These are phyloP conservation scores for Tor tambroides DNA, from an alignment of 2,113 vertebrate species.

Conservation along the genomic window DNA sequence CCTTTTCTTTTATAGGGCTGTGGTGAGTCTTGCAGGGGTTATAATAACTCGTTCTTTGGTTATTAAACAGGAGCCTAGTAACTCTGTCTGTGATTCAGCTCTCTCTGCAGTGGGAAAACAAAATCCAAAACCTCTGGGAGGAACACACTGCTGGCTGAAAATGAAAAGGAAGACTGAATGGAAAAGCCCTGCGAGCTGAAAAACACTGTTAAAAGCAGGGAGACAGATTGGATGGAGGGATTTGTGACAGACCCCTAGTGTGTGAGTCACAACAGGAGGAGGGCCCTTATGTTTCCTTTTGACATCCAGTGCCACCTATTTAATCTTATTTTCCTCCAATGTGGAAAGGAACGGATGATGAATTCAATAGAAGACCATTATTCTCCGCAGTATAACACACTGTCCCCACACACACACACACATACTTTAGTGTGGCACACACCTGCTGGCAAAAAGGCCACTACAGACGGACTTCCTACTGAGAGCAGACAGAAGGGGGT, in stretches of 20 bases:
- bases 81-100: not conserved
- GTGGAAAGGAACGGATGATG: constrained; percentile 23
- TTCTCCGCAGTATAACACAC: not conserved
- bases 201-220: not conserved
- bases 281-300: constrained; percentile 41
- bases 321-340: constrained; percentile 32
- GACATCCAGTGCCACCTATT: constrained; percentile 31
- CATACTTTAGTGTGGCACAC: not conserved
- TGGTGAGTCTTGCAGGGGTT: not conserved
- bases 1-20: constrained; percentile 6
- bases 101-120: not conserved
- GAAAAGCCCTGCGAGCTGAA: not conserved
- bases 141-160: constrained; percentile 1
- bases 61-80: constrained; percentile 11
- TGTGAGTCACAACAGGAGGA: constrained; percentile 35
- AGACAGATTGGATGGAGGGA: constrained; percentile 24
- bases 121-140: constrained; percentile 20
- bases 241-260: constrained; percentile 26
- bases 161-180: constrained; percentile 12
- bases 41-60: not conserved
- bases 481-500: not conserved
- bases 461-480: constrained; percentile 19
- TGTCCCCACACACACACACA: not conserved
- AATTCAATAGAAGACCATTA: constrained; percentile 35
- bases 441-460: constrained; percentile 36